Base-by-base conservation (phyloP, 2,797 vertebrate genomes). In the Manis pentadactyla region DNA sequence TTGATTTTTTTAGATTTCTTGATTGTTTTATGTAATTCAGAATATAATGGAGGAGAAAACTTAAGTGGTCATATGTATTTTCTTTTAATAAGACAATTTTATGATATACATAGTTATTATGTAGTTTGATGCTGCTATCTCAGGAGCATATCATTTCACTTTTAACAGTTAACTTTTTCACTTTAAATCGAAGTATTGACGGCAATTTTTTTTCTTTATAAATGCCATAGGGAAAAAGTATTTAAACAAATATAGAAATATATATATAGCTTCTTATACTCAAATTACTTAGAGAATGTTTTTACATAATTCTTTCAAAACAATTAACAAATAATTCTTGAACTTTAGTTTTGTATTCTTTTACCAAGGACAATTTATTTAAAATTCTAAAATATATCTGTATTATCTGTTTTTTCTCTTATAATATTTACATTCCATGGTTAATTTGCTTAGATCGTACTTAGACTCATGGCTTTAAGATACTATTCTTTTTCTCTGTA, bases 1-100 rank as follows among this genome's bases (percentile, higher is more conserved):
- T 57, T 87, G 63, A 17, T 96, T 96, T 83, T 64, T 93, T 88
- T 96, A 73, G n/a, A 96, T 75, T 92, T 75, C 19, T 90, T 84
- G 46, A 96, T 96, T 29, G 7, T 79, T 84, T 68, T 77, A 92
- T 23, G 75, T 15, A 55, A 27, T 14, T 79, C 46, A 88, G 78
- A 90, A 93, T 66, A 81, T 68, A 90, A 75, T 64, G 51, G 3
- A 49, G 14, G 14, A 73, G 7, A 91, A 88, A 83, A 71, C 4
- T 87, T 55, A 14, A 49, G 39, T 53, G 13, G 4, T 39, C 66
- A 7, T 37, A 4, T 71, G 10, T 57, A 25, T 66, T 95, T 95
- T 42, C 4, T 86, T 90, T 95, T 81, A 83, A 87, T 87, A 27
- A 61, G 66, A 61, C 12, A 85, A 21, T 57, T 55, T 89, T 27